Percentiles rank a stretch among this genome's conserved stretches.
Evolutionary conservation across 2,797 vertebrate species (phyloP).

Genomic region (Eleutherodactylus coqui): DNA sequence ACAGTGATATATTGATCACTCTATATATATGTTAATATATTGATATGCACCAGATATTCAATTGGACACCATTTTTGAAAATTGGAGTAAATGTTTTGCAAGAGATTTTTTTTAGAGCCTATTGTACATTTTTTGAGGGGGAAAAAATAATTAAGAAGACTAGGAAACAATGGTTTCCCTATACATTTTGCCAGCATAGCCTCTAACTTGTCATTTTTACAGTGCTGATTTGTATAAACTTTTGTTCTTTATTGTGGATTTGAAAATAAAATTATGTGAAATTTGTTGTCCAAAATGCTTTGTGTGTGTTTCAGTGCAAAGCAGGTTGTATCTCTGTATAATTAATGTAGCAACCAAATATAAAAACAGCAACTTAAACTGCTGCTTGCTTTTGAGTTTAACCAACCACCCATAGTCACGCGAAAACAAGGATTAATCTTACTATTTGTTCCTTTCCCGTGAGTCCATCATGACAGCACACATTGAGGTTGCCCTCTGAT

Average conservation of each 20-base stretch:
- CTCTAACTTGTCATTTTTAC: conserved; percentile 98
- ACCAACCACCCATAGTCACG: no score
- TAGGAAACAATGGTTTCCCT: conserved; percentile 79
- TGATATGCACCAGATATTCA: conserved; percentile 83
- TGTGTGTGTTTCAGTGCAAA: background rate
- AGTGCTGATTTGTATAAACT: conserved; percentile 97
- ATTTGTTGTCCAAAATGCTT: conserved; percentile 92
- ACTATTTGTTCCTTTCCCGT: no score
- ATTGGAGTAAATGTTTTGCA: conserved; percentile 82
- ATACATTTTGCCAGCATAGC: conserved; percentile 91
- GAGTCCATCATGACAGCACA: no score
- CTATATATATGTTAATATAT: conserved; percentile 61
- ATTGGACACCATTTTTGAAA: conserved; percentile 82
- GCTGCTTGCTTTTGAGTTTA: no score
- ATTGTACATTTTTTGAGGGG: conserved; percentile 99
- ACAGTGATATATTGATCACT: conserved; percentile 54
- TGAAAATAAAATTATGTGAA: conserved; percentile 86
- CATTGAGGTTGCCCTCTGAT: no score
- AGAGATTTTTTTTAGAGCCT: conserved; percentile 87
- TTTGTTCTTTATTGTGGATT: conserved; percentile 89
- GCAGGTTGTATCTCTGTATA: background rate
- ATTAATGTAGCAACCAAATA: background rate
- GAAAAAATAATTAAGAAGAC: conserved; percentile 73
- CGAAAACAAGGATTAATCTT: no score
- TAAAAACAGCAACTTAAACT: no score